Base-by-base conservation (phyloP, 2,797 vertebrate genomes). In the Lateolabrax maculatus region DNA sequence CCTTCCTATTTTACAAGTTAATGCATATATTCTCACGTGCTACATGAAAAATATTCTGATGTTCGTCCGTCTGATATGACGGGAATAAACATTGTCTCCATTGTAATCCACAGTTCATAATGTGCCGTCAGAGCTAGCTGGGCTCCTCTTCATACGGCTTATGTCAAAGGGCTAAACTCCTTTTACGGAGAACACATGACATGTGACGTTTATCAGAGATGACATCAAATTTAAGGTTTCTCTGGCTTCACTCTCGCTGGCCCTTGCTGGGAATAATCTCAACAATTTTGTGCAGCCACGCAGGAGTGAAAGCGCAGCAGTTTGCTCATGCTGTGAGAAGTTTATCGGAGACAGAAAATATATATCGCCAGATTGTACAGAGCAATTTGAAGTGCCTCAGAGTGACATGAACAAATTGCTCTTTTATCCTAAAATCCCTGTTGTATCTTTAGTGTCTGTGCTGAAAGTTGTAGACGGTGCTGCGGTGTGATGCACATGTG, bases 161-260 rank as follows among this genome's bases (percentile, higher is more conserved):
- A 86, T 84, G 88, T 93, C 93, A 94, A 95, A 95, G 94, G 94
- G 94, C 94, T 95, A 91, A 68, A 65, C 89, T 94, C 91, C 89
- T 87, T 89, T 65, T 82, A 84, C 11, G 91, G 90, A 85, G 91
- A 1, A 83, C 83, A 58, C 13, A 23, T 37, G 80, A 91, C 77
- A 84, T 9, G 78, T 21, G 25, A 75, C 25, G 65, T 77, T 69
- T 68, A 55, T 79, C 77, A 75, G 77, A 79, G 75, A 84, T 5
- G 3, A 77, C 66, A 77, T 71, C 46, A 62, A 66, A 60, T 63
- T 55, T 1, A 80, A 78, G 29, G 51, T 64, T 72, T 75, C 68
- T 83, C 83, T 80, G 84, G 75, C 51, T 83, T 81, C 66, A 5
- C 73, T 79, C 62, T 66, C 6, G 63, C 65, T 36, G 56, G 36